These are phyloP conservation scores for Andrena marginata DNA, from an alignment of 2,888 invertebrate species.

Conservation along the genomic window DNA sequence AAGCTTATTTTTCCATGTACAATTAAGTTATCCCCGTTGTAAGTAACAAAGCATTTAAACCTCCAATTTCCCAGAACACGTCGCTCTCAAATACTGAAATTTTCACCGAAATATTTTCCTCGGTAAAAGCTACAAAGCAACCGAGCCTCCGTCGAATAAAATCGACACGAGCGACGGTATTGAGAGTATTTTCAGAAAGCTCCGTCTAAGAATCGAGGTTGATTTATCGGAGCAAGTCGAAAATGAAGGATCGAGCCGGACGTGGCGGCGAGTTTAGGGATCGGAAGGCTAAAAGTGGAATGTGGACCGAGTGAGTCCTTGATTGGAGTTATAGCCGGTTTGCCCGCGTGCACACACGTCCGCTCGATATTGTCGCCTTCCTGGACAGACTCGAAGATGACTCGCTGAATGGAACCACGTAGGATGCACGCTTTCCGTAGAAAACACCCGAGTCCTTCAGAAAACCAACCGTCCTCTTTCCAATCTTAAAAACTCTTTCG, in stretches of 20 bases:
- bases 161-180: background rate
- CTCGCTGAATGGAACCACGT: slow-evolving; percentile 20
- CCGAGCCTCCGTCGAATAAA: too few relatives aligned
- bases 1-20: too few relatives aligned
- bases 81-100: too few relatives aligned
- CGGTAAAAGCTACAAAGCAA: too few relatives aligned
- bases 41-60: too few relatives aligned
- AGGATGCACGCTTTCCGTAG: background rate
- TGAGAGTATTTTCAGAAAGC: background rate
- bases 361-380: slow-evolving; percentile 57
- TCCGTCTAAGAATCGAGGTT: background rate
- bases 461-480: background rate
- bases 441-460: background rate
- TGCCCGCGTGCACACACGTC: slow-evolving; percentile 64
- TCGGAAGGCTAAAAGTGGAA: slow-evolving; percentile 81
- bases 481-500: background rate
- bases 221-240: slow-evolving; percentile 21
- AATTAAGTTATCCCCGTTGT: too few relatives aligned
- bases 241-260: slow-evolving; percentile 16
- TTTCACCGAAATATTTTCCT: too few relatives aligned
- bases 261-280: slow-evolving; percentile 73
- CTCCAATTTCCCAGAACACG: too few relatives aligned
- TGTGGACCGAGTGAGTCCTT: slow-evolving; percentile 81
- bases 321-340: slow-evolving; percentile 82
- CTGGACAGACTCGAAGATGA: slow-evolving; percentile 14